These are phyloP conservation scores for Drosophila sordidula DNA, from an alignment of 2,888 invertebrate genomes.

Conservation along the genomic window DNA sequence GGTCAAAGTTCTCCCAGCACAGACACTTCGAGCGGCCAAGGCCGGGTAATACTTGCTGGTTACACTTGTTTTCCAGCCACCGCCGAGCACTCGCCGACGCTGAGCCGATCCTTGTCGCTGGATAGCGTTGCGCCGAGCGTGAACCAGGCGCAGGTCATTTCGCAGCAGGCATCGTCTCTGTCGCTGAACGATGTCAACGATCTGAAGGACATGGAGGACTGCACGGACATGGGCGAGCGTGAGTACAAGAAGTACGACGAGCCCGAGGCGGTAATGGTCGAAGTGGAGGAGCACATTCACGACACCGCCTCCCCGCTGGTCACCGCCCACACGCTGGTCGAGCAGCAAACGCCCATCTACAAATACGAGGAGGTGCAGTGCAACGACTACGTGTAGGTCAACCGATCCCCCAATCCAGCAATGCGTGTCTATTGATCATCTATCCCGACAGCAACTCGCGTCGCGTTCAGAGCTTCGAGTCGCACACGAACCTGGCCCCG, in stretches of 20 bases:
- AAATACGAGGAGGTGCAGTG: conserved; percentile 88
- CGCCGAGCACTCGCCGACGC: conserved; percentile 84
- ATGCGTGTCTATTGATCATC: background rate
- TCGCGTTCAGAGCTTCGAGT: conserved; percentile 83
- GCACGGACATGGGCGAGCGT: conserved; percentile 76
- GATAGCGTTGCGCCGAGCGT: conserved; percentile 89
- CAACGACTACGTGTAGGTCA: conserved; percentile 86
- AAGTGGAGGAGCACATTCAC: conserved; percentile 92
- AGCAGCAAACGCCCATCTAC: conserved; percentile 91
- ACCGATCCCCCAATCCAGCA: background rate
- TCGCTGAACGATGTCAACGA: conserved; percentile 91
- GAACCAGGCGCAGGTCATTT: conserved; percentile 84
- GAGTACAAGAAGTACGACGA: conserved; percentile 83
- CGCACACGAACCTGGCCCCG: conserved; percentile 81
- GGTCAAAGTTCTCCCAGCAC: too few species aligned
- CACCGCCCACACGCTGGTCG: conserved; percentile 87
- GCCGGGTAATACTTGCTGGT: too few species aligned
- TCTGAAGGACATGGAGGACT: conserved; percentile 86
- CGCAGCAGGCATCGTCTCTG: conserved; percentile 90
- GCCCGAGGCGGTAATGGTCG: conserved; percentile 92
- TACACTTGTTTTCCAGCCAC: conserved; percentile 46
- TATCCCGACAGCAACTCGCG: conserved; percentile 73
- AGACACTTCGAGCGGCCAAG: too few species aligned
- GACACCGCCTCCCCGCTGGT: conserved; percentile 91
- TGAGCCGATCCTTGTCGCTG: conserved; percentile 91